phyloP scores from a whole-genome alignment of 2,113 vertebrate genomes.

The Edolisoma coerulescens region DNA sequence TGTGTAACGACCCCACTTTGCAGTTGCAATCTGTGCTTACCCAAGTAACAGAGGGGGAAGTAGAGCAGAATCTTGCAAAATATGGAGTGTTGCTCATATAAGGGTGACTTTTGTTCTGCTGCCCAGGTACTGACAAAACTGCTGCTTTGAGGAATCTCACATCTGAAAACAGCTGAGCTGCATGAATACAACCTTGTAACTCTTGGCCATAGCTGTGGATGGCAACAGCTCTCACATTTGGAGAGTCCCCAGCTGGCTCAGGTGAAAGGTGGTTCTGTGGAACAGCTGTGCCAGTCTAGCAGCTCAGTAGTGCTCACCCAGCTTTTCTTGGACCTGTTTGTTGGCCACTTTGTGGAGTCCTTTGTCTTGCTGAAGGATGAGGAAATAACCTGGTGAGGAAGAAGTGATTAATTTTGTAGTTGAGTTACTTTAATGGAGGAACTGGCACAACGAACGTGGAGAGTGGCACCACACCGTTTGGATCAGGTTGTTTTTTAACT shows the following conservation, averaged over 20 bases:
- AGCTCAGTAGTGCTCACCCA: not conserved
- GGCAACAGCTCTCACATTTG: not conserved
- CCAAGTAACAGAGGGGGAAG: not conserved
- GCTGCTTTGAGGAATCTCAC: not conserved
- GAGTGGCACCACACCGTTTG: not conserved
- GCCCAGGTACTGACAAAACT: not conserved
- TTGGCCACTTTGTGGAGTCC: not conserved
- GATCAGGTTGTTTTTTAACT: not conserved
- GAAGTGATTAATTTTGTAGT: not conserved
- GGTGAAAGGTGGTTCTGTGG: not conserved
- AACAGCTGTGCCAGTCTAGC: not conserved
- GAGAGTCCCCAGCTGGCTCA: not conserved
- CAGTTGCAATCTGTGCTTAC: not conserved
- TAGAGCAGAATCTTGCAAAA: not conserved
- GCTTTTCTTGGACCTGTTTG: not conserved
- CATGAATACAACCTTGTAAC: not conserved
- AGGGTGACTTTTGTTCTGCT: not conserved
- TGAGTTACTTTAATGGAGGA: not conserved
- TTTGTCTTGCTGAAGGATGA: not conserved
- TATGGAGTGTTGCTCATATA: rapidly evolving
- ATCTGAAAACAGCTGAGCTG: not conserved
- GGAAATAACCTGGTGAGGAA: not conserved
- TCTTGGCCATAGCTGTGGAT: not conserved
- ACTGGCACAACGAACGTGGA: not conserved
- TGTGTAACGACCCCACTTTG: not conserved